Evolutionary conservation across 1,140 invertebrate genomes (phyloP).

Genomic region (Eurosta solidaginis): DNA sequence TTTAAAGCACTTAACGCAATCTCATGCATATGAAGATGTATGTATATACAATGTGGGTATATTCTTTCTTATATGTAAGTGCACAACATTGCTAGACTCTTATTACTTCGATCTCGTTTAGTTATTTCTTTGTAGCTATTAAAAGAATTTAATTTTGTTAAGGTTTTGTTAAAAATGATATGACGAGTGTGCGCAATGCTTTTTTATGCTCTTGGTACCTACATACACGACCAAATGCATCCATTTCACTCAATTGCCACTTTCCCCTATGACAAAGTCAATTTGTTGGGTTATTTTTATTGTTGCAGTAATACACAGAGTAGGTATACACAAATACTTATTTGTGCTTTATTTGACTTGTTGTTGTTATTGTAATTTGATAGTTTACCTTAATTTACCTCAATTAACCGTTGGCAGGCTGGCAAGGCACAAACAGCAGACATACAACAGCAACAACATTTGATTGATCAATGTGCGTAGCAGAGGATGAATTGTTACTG

Average conservation of each 20-base stretch:
- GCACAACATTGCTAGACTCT: too few relatives aligned
- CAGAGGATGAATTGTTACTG: background rate
- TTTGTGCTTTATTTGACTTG: background rate
- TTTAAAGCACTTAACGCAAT: too few relatives aligned
- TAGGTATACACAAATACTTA: background rate
- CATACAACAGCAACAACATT: background rate
- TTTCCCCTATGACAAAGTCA: background rate
- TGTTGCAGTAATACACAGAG: too few relatives aligned
- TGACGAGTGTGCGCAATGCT: background rate
- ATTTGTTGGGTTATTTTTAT: background rate
- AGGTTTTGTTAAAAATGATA: background rate
- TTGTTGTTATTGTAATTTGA: conserved; percentile 46
- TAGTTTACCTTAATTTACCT: conserved; percentile 59
- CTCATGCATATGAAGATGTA: too few relatives aligned
- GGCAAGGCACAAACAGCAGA: too few relatives aligned
- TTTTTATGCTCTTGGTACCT: too few relatives aligned
- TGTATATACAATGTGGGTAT: too few relatives aligned
- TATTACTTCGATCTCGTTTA: background rate
- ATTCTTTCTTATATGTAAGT: background rate
- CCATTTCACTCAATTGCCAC: background rate
- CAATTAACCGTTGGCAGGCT: conserved; percentile 56
- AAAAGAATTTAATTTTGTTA: conserved; percentile 16
- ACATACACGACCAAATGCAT: background rate
- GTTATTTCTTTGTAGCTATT: background rate
- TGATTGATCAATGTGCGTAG: conserved; percentile 3